phyloP scores from a whole-genome alignment of 1,140 invertebrate genomes.

The Tetranychus urticae region DNA sequence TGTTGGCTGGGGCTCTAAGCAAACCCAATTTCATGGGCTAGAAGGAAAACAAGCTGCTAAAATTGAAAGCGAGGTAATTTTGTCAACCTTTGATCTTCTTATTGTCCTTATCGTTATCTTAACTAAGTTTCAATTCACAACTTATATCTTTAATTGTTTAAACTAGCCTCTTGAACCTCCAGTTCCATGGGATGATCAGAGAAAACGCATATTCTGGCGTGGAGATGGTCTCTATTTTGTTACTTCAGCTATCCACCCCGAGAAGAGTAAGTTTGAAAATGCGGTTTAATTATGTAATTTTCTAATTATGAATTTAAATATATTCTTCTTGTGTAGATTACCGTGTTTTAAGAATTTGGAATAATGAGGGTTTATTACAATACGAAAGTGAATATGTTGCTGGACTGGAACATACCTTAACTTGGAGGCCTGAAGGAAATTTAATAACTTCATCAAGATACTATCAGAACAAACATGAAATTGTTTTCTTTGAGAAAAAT shows the following conservation, averaged over 20 bases:
- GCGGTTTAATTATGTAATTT: background rate
- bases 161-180: background rate
- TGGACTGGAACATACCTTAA: conserved; percentile 38
- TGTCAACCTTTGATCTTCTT: background rate
- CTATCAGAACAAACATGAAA: conserved; percentile 31
- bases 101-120: conserved; percentile 1
- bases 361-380: conserved; percentile 40
- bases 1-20: conserved; percentile 81
- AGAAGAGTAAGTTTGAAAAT: conserved; percentile 15
- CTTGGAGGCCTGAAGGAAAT: conserved; percentile 54
- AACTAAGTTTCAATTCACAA: background rate
- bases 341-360: conserved; percentile 42
- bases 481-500: conserved; percentile 75
- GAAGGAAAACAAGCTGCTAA: conserved; percentile 50
- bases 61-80: background rate
- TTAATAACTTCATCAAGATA: conserved; percentile 45
- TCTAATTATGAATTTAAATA: background rate
- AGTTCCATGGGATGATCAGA: conserved; percentile 23
- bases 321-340: conserved; percentile 11
- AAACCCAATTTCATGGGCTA: conserved; percentile 81
- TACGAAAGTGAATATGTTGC: conserved; percentile 41
- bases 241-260: conserved; percentile 32
- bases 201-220: conserved; percentile 46
- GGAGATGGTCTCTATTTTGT: conserved; percentile 58
- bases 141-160: background rate